Base-by-base conservation (phyloP, 2,113 vertebrate genomes). In the Etia nguti region DNA sequence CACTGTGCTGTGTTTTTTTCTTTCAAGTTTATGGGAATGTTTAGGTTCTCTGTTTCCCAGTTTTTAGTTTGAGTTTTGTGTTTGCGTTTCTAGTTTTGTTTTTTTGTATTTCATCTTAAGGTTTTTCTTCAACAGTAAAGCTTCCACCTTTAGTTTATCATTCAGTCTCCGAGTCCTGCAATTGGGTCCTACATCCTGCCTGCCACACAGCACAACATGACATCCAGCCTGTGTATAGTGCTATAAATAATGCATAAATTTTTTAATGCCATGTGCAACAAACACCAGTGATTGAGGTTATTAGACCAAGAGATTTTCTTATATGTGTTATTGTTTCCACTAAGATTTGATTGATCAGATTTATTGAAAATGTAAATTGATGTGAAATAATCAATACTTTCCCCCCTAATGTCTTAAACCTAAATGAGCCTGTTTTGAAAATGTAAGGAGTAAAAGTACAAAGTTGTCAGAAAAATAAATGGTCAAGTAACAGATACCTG, bases 331-430 rank as follows among this genome's bases (percentile, higher is more conserved):
- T 29, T 73, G 22, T 46, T 73, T 41, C 68, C 41, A 73, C 46
- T 73, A 26, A 7, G 8, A 46, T 46, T 8, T 46, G 22, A 73
- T 18, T 46, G 5, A 46, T 26, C 15, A 26, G 68, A 73, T 24
- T 26, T 11, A 73, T 0, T 1, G 38, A 73, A 6, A 13, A 0
- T 73, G 38, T 43, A 46, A 43, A 73, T 43, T 46, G 22, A 46
- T 26, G 38, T 46, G 38, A 73, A 73, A 46, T 73, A 46, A 73
- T 73, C 65, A 10, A 73, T 70, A 46, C 38, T 10, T 43, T 1
- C 65, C 6, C 8, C 26, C 13, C n/a, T n/a, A 73, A 73, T 73
- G 68, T 46, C 62, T 4, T 41, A 68, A 68, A 41, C 20, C 62
- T 68, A 6, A 68, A 41, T 22, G n/a, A 41, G n/a, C 62, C 62